Percentiles rank a stretch among this genome's conserved stretches.
Conservation (phyloP, 2,113 vertebrate genomes). For the Lamprotornis superbus region DNA sequence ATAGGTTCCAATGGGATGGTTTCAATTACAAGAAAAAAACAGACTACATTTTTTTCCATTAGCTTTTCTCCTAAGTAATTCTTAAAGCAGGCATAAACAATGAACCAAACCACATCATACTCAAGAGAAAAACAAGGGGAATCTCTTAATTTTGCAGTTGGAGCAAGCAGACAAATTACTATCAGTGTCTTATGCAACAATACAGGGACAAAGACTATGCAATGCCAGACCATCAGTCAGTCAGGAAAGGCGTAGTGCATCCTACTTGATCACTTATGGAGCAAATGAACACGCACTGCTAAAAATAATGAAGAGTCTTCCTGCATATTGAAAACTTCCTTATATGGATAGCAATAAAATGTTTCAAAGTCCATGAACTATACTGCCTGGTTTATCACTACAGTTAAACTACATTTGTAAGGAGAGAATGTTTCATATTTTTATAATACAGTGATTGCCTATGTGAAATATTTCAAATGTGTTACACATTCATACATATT, state of each 20-base stretch:
- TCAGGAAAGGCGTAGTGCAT: background rate
- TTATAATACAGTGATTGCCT: background rate
- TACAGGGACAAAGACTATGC: background rate
- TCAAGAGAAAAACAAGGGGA: background rate
- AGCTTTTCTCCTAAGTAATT: background rate
- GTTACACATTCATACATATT: background rate
- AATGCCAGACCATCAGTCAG: background rate
- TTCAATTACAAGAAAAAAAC: conserved; percentile 38
- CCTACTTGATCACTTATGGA: background rate
- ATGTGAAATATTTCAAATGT: background rate
- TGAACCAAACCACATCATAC: background rate
- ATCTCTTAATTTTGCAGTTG: background rate
- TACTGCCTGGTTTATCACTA: background rate
- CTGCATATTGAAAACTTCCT: background rate
- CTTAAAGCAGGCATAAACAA: background rate
- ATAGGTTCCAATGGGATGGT: background rate
- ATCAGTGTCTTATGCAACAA: background rate
- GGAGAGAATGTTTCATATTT: background rate
- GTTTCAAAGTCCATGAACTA: background rate
- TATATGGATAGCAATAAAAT: background rate
- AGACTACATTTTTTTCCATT: background rate
- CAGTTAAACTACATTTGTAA: background rate
- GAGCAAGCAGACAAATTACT: background rate
- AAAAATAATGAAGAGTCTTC: background rate
- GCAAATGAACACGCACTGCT: background rate